Evolutionary conservation across 2,888 invertebrate species (phyloP).

Genomic region (Geophilus truncorum): DNA sequence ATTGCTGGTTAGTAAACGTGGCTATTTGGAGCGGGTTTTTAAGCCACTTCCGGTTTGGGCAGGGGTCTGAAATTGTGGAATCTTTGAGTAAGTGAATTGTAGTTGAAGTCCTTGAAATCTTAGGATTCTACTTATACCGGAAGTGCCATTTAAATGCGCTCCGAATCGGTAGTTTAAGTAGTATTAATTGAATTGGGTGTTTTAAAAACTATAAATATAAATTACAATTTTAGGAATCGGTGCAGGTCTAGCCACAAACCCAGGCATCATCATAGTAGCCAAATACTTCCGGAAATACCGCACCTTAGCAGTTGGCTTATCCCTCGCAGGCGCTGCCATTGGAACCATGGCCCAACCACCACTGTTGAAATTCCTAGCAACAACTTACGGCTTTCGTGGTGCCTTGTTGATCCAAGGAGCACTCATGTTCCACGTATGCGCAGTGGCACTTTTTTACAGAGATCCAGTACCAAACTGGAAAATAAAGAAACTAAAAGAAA

Average conservation of each 20-base stretch:
- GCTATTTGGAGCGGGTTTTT: too few species aligned
- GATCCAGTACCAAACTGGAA: slow-evolving; percentile 41
- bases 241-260: slow-evolving; percentile 46
- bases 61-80: too few species aligned
- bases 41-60: too few species aligned
- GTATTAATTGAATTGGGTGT: too few species aligned
- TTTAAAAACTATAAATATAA: background rate
- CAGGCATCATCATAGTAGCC: slow-evolving; percentile 63
- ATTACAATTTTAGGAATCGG: slow-evolving; percentile 40
- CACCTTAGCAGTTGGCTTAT: slow-evolving; percentile 65
- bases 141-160: background rate
- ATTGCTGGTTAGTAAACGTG: slow-evolving; percentile 58
- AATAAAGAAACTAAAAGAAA: background rate
- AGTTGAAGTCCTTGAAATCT: too few species aligned
- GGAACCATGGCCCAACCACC: slow-evolving; percentile 56
- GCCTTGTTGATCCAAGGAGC: slow-evolving; percentile 65
- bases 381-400: slow-evolving; percentile 56
- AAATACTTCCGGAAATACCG: slow-evolving; percentile 63
- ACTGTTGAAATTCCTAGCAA: slow-evolving; percentile 40
- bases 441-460: slow-evolving; percentile 63
- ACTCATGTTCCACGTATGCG: slow-evolving; percentile 69
- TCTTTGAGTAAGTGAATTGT: too few species aligned
- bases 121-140: too few species aligned
- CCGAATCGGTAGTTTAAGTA: too few species aligned
- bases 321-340: slow-evolving; percentile 67